phyloP scores from a whole-genome alignment of 2,797 vertebrate species.

The Molothrus ater region DNA sequence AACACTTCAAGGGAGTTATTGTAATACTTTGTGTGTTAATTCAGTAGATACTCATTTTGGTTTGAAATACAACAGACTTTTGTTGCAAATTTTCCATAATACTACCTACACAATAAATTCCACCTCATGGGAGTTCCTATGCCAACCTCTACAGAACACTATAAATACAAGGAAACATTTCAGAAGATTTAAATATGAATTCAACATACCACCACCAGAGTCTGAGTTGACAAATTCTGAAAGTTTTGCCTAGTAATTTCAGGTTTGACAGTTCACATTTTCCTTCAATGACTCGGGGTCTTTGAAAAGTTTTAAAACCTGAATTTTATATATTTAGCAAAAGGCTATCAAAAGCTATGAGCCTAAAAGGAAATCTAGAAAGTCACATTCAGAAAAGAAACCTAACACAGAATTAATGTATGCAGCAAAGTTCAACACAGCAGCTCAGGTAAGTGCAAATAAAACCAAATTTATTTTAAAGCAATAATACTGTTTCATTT shows the following conservation, averaged over 20 bases:
- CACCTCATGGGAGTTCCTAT: neutral
- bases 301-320: neutral
- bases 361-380: neutral
- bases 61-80: neutral
- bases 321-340: neutral
- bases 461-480: neutral
- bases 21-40: neutral
- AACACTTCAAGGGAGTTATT: neutral
- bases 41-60: neutral
- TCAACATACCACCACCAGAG: neutral
- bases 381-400: neutral
- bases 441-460: neutral
- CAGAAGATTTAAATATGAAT: neutral
- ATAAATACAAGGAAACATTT: neutral
- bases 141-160: neutral
- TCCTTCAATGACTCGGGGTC: neutral
- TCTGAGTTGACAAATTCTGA: neutral
- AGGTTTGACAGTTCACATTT: neutral
- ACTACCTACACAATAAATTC: slow-evolving; percentile 18
- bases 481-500: neutral
- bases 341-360: neutral
- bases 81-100: neutral
- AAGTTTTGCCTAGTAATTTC: neutral
- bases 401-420: neutral
- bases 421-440: neutral